Evolutionary conservation across 2,888 invertebrate species (phyloP), one percentile per base, ranked within the genome.

Genomic region (Physocephala rufipes): DNA sequence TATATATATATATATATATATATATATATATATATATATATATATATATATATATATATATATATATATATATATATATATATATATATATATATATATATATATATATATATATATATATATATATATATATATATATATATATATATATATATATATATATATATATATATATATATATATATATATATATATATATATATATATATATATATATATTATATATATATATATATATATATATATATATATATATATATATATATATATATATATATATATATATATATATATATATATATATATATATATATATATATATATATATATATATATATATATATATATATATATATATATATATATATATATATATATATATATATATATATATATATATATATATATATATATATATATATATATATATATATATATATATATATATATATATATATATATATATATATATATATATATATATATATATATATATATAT

Each of bases 221-320:
- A 59, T 43, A 24, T 26, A 61, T 24, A 26, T 26, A 45, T 26
- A 1, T 13, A 65, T 51, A 3, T n/a, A 7, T 9, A 19, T 2
- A 47, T 12, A 2, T 5, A 9, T 49, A 45, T 51, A 21, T 21
- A 7, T 26, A 19, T 55, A 26, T 26, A 26, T n/a, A n/a, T n/a
- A 45, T 26, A 67, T 67, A 67, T 47, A 67, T 67, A 67, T 24
- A 26, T 24, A 66, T 36, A 43, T 55, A 67, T 15, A 67, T n/a
- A 30, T 9, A 53, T 5, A 30, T 53, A 16, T 13, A n/a, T 30
- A 28, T 30, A 15, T 21, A 63, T 12, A 63, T 16, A 30, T 59
- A 43, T 9, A 45, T 43, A 45, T 13, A 61, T 45, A 58, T 36
- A 59, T 43, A 24, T 26, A 61, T 24, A 26, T 26, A 45, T 26